Evolutionary conservation across 2,888 invertebrate species (phyloP), one percentile per base, ranked within the genome.

Genomic region (Meloe dianella): DNA sequence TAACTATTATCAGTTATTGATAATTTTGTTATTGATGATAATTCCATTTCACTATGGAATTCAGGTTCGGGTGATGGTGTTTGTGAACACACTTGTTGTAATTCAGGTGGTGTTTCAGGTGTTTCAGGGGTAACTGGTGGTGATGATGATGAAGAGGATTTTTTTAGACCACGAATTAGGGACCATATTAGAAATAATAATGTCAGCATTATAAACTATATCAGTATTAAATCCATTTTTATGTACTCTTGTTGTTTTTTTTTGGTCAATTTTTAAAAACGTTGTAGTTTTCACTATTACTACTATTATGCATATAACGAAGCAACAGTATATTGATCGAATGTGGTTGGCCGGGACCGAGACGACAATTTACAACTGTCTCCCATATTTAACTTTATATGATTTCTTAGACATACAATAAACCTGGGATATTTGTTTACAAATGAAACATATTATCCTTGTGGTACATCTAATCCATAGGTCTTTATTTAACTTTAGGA

Each of bases 171-270:
- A 81, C 89, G 88, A 80, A 88, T 87, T 74, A 86, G 85, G 78
- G 88, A 86, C 89, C 89, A 89, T 84, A 88, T 84, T 83, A 89
- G 86, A 79, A 88, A 87, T 78, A 89, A 85, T 79, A 89, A 82
- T 79, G 89, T 88, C 84, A 89, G 84, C 89, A 89, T 89, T 77
- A 78, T 82, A 77, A 72, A 71, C 63, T 71, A 59, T 32, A 32
- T 38, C 62, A 63, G n/a, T 38, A 58, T 61, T n/a, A 56, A 59
- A 62, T 59, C 67, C 67, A 64, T 67, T 57, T 27, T n/a, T n/a
- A n/a, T n/a, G n/a, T n/a, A n/a, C n/a, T n/a, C n/a, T n/a, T 20
- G 57, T 47, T 20, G 9, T 47, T 47, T 0, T 47, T 47, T 8
- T 20, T 47, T 20, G 8, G 9, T 20, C 3, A n/a, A 38, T 38